Conservation (phyloP, 2,888 invertebrate species). For the Gerris lacustris region DNA sequence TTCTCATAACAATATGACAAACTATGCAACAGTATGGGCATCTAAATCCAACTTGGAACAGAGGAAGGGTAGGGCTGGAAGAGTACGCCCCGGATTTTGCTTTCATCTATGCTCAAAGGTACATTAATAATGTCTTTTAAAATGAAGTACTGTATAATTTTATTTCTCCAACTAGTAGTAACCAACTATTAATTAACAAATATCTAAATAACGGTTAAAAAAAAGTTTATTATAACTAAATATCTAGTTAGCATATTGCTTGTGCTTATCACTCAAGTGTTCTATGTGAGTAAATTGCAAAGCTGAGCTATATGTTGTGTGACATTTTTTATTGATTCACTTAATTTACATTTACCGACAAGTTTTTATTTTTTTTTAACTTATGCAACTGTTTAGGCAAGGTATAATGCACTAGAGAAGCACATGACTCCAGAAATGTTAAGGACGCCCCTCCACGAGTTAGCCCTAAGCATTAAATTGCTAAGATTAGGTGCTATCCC, state of each 20-base stretch:
- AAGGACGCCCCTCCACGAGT: conserved; percentile 88
- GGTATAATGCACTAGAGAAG: conserved; percentile 63
- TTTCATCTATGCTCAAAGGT: conserved; percentile 74
- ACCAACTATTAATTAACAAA: too few species aligned
- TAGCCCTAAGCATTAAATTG: conserved; percentile 82
- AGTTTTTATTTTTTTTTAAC: too few species aligned
- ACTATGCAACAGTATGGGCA: conserved; percentile 94
- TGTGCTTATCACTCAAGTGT: too few species aligned
- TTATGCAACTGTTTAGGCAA: conserved; percentile 39
- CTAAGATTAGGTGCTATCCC: conserved; percentile 83
- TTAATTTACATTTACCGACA: too few species aligned
- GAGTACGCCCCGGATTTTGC: conserved; percentile 85
- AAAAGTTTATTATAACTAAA: neutral
- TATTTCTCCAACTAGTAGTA: neutral
- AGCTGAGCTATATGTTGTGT: too few species aligned
- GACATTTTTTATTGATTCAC: too few species aligned
- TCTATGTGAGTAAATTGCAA: too few species aligned
- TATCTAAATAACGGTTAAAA: neutral
- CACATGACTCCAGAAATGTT: conserved; percentile 96
- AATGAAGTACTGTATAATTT: neutral
- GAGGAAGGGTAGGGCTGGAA: conserved; percentile 85
- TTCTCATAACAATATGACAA: conserved; percentile 96
- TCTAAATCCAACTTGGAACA: conserved; percentile 90
- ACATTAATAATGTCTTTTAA: conserved; percentile 13
- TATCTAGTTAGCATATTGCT: too few species aligned